Conservation (phyloP, 1,140 invertebrate species). For the Tetraneura akinire region DNA sequence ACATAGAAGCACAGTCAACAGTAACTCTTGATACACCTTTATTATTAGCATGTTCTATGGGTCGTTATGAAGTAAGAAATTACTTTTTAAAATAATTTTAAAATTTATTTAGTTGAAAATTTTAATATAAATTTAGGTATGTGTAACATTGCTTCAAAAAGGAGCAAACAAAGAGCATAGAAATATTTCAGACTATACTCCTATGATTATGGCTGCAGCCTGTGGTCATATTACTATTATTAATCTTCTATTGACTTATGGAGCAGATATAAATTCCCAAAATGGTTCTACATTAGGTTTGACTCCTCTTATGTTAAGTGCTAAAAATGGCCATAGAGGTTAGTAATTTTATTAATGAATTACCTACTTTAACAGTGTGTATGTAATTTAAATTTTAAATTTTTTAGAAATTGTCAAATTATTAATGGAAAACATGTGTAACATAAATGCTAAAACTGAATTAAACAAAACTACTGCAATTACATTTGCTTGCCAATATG, state of each 20-base stretch:
- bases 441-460: constrained; percentile 99
- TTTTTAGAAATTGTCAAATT: constrained; percentile 77
- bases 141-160: constrained; percentile 83
- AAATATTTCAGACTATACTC: constrained; percentile 99
- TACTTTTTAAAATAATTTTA: not conserved
- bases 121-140: constrained; percentile 61
- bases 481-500: constrained; percentile 98
- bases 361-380: no score
- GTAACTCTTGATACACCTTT: constrained; percentile 98
- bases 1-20: constrained; percentile 97
- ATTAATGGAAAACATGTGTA: constrained; percentile 95
- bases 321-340: constrained; percentile 98
- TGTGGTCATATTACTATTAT: constrained; percentile 99
- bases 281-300: constrained; percentile 97
- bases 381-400: no score
- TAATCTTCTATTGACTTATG: constrained; percentile 85
- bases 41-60: constrained; percentile 95
- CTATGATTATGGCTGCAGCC: constrained; percentile 93
- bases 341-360: constrained; percentile 45
- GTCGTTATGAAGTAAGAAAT: constrained; percentile 77
- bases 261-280: constrained; percentile 97
- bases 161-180: constrained; percentile 98
- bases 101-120: constrained; percentile 7
- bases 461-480: constrained; percentile 98
- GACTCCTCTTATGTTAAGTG: constrained; percentile 97